Evolutionary conservation across 2,888 invertebrate genomes (phyloP).

Genomic region (Meteorus cinctellus): DNA sequence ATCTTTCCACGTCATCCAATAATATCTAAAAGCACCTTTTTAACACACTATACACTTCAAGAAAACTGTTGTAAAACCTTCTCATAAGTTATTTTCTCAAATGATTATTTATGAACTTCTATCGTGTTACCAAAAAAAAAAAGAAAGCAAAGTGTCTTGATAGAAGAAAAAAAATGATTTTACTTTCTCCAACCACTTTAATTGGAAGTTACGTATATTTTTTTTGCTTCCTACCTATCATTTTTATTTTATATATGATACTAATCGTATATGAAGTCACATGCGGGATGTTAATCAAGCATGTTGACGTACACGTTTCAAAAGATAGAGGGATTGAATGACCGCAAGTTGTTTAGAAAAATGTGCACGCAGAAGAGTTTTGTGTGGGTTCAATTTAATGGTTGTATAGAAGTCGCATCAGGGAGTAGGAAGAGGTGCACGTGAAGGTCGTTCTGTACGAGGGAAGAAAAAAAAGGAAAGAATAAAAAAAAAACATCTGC

Average conservation of each 20-base stretch:
- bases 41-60: too few relatives aligned
- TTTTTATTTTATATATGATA: neutral
- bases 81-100: too few relatives aligned
- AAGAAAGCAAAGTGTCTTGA: too few relatives aligned
- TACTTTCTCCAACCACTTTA: too few relatives aligned
- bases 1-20: too few relatives aligned
- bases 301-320: neutral
- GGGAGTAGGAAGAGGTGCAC: neutral
- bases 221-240: neutral
- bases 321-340: neutral
- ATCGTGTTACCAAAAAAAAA: too few relatives aligned
- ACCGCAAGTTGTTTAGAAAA: neutral
- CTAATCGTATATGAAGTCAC: neutral
- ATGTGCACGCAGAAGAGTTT: neutral
- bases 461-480: neutral
- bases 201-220: too few relatives aligned
- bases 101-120: too few relatives aligned
- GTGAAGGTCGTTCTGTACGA: slow-evolving; percentile 4
- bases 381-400: neutral
- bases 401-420: neutral
- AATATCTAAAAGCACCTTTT: too few relatives aligned
- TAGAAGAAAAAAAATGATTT: too few relatives aligned
- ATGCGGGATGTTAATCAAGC: slow-evolving; percentile 1
- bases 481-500: slow-evolving; percentile 20
- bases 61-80: too few relatives aligned